These are phyloP conservation scores for Hystrix brachyura DNA, from an alignment of 2,113 vertebrate genomes.

Conservation along the genomic window DNA sequence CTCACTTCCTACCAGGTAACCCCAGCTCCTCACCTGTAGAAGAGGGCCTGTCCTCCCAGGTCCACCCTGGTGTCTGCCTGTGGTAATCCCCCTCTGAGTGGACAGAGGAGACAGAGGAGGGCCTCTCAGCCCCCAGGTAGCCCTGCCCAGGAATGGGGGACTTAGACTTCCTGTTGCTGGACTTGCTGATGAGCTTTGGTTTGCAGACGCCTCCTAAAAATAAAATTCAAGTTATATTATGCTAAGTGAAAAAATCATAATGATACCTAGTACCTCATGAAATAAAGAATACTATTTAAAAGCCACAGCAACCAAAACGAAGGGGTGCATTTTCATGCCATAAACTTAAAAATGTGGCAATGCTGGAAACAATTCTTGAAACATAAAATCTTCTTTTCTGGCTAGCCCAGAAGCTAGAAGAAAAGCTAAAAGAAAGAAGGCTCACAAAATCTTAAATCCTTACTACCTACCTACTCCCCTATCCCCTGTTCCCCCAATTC, in stretches of 20 bases:
- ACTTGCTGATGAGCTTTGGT: conserved; percentile 95
- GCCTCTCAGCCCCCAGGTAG: conserved; percentile 93
- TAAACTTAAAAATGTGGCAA: background rate
- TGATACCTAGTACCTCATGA: background rate
- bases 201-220: conserved; percentile 90
- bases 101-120: conserved; percentile 97
- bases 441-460: background rate
- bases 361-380: background rate
- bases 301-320: background rate
- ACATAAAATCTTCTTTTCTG: conserved; percentile 10
- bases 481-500: background rate
- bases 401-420: background rate
- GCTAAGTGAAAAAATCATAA: background rate
- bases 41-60: conserved; percentile 97
- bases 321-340: background rate
- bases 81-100: conserved; percentile 99
- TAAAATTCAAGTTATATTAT: conserved; percentile 42
- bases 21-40: conserved; percentile 92
- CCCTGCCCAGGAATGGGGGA: conserved; percentile 96
- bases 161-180: conserved; percentile 95
- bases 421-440: background rate
- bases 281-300: background rate
- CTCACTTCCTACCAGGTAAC: background rate
- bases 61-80: conserved; percentile 96
- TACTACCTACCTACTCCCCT: background rate